These are phyloP conservation scores for Clivina fossor DNA, from an alignment of 2,888 invertebrate species.

Conservation along the genomic window DNA sequence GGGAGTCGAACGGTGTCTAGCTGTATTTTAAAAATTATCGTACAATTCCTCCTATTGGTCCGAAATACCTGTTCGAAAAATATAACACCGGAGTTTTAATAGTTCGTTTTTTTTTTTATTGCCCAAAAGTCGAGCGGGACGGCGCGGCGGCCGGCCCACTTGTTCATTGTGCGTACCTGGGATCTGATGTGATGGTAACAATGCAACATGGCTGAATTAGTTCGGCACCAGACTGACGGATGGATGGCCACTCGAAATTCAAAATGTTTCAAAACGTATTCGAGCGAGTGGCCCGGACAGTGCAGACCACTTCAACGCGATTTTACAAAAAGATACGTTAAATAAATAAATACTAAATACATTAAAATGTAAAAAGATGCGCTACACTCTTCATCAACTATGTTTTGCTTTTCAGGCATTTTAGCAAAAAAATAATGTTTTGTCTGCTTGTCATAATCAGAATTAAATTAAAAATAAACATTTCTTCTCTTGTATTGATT, in stretches of 20 bases:
- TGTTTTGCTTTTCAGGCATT: no score
- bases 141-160: constrained; percentile 42
- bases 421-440: no score
- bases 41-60: constrained; percentile 49
- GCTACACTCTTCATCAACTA: no score
- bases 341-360: constrained; percentile 22
- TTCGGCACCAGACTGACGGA: constrained; percentile 7
- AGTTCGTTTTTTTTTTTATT: constrained; percentile 43
- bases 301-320: constrained; percentile 24
- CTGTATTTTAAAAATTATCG: constrained; percentile 41
- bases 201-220: constrained; percentile 13
- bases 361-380: no score
- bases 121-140: constrained; percentile 39
- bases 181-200: constrained; percentile 30
- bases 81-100: constrained; percentile 45
- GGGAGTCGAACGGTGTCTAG: neutral
- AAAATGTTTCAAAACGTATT: constrained; percentile 11
- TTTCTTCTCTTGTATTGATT: no score
- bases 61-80: constrained; percentile 42
- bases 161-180: constrained; percentile 32
- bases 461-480: no score
- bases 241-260: constrained; percentile 10
- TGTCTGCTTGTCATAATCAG: no score
- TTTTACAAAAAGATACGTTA: constrained; percentile 24
- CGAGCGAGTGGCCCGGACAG: no score